Conservation (phyloP, 1,140 invertebrate genomes). For the Pissodes strobi region DNA sequence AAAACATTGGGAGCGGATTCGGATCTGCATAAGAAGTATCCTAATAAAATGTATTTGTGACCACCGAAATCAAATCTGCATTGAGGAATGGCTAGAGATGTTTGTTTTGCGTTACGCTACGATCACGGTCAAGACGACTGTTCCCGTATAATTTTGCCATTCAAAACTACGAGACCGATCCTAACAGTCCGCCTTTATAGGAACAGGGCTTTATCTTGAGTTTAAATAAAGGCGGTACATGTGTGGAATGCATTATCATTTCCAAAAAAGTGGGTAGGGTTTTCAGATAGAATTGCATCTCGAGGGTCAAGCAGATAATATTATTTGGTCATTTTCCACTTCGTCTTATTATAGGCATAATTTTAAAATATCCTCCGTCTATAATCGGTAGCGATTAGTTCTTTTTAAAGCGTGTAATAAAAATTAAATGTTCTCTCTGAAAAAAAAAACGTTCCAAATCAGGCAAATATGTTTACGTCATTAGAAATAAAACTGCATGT, state of each 20-base stretch:
- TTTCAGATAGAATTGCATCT: neutral
- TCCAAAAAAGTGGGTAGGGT: no score
- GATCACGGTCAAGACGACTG: constrained; percentile 35
- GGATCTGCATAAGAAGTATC: constrained; percentile 41
- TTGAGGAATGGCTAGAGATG: constrained; percentile 37
- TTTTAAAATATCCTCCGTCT: no score
- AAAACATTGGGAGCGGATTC: constrained; percentile 31
- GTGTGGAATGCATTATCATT: constrained; percentile 25
- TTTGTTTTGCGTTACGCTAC: constrained; percentile 35
- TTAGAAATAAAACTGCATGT: no score
- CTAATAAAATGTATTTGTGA: constrained; percentile 43
- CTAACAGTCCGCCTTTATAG: constrained; percentile 26
- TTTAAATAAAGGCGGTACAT: constrained; percentile 20
- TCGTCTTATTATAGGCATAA: no score
- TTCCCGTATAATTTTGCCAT: constrained; percentile 31
- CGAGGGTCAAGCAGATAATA: neutral
- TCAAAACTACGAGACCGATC: constrained; percentile 26
- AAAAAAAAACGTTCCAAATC: no score
- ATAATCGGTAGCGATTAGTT: no score
- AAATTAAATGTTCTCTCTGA: no score
- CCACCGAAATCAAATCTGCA: constrained; percentile 41
- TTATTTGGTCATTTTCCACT: no score
- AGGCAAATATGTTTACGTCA: no score
- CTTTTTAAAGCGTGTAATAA: no score
- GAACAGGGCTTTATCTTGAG: constrained; percentile 21